A percentile compares a stretch with the other conserved stretches of the same genome.
Evolutionary conservation across 1,140 invertebrate species (phyloP).

Genomic region (Aphelinus atriplicis): DNA sequence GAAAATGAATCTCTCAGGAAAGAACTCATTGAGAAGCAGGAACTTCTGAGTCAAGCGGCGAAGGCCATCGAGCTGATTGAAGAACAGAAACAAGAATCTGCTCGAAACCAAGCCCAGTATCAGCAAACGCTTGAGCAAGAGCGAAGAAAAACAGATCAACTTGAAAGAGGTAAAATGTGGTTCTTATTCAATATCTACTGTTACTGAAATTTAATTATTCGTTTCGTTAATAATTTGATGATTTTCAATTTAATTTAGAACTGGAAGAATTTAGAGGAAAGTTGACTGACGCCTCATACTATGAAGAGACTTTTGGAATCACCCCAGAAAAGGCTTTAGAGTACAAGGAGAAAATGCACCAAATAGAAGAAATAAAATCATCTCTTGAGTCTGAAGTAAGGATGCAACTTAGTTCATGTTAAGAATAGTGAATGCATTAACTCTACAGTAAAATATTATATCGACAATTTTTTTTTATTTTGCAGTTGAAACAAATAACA

Average conservation of each 20-base stretch:
- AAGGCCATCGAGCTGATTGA: conserved; percentile 80
- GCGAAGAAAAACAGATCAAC: conserved; percentile 51
- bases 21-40: conserved; percentile 83
- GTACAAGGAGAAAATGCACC: conserved; percentile 58
- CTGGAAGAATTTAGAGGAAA: conserved; percentile 54
- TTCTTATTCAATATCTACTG: neutral
- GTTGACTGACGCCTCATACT: conserved; percentile 51
- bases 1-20: conserved; percentile 82
- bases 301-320: conserved; percentile 58
- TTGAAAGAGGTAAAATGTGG: conserved; percentile 54
- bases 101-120: conserved; percentile 54
- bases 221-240: conserved; percentile 14
- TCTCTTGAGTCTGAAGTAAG: conserved; percentile 61
- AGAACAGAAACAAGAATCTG: conserved; percentile 66
- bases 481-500: conserved; percentile 58
- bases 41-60: conserved; percentile 83
- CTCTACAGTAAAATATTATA: neutral
- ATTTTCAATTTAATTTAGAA: conserved; percentile 49
- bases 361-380: conserved; percentile 58
- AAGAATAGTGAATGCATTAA: too few relatives aligned
- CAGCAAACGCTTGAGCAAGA: conserved; percentile 58
- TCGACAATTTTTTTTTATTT: conserved; percentile 20
- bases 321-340: conserved; percentile 57
- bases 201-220: too few relatives aligned
- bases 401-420: conserved; percentile 5